Base-by-base conservation (phyloP, 1,140 invertebrate species). In the Drosophila teissieri region DNA sequence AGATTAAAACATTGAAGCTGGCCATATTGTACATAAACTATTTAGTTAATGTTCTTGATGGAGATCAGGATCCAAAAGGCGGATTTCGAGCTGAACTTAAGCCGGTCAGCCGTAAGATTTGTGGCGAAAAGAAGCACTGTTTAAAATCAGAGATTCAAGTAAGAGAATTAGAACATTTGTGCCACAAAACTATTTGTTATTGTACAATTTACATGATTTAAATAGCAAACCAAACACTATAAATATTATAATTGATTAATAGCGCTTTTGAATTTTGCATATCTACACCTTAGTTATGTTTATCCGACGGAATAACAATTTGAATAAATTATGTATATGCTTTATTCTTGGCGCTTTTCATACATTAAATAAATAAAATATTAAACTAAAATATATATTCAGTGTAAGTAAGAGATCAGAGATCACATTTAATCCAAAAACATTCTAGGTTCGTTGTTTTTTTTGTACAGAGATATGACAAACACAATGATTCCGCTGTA, bases 11-110 rank as follows among this genome's bases (percentile, higher is more conserved):
- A 0, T 93, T 99, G 31, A 94, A 97, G 48, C 92, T 98, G 72
- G 98, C 97, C 0, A 97, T 97, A 1, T 97, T 96, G 0, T 99
- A 99, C 92, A 98, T 98, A 70, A 96, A 96, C 8, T 98, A 98
- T 86, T 93, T 99, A 44, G 96, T 97, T 92, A 95, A 96, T 42
- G 95, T 96, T 0, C 92, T 97, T 70, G 96, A 96, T 88, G 95
- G 95, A 55, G 95, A 96, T 81, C 94, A 94, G 57, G 95, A 95
- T 49, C 95, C 95, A 2, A 95, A 95, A 7, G 94, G 94, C 19
- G 96, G 95, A 0, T 96, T 96, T 88, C 93, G 95, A 17, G 96
- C 96, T 3, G 96, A 97, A 80, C 93, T 96, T 6, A 93, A 95
- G 24, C 94, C 94, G 10, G 93, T 93, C 0, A 91, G 92, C 15